Conservation (phyloP, 2,888 invertebrate species). For the Clusia tigrina region DNA sequence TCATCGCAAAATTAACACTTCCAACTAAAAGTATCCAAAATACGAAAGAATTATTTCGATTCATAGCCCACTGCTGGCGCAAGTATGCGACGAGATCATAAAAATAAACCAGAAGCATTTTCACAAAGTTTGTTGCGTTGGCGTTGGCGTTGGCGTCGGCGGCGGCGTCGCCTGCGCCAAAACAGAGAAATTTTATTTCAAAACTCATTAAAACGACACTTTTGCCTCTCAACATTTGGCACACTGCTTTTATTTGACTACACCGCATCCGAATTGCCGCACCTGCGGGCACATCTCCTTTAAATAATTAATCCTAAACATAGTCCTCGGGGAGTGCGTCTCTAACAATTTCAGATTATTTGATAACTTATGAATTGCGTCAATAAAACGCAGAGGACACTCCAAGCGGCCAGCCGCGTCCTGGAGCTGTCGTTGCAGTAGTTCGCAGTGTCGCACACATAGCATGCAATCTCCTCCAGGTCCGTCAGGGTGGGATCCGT, state of each 20-base stretch:
- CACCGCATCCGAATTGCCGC: too few species aligned
- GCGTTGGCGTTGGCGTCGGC: not conserved
- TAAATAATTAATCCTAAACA: too few species aligned
- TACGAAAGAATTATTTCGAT: not conserved
- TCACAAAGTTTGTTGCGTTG: not conserved
- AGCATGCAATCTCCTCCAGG: conserved; percentile 46
- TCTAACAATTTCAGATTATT: too few species aligned
- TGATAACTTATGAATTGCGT: too few species aligned
- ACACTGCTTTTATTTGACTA: too few species aligned
- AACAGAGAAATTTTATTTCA: too few species aligned
- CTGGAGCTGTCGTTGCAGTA: conserved; percentile 48
- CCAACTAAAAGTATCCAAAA: not conserved
- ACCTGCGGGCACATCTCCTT: too few species aligned
- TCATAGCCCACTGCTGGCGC: too few species aligned
- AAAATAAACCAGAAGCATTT: not conserved
- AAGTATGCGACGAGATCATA: not conserved
- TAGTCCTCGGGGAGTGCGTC: too few species aligned
- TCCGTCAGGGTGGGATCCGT: conserved; percentile 48
- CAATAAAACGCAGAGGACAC: not conserved
- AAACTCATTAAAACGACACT: not conserved
- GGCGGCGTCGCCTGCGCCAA: too few species aligned
- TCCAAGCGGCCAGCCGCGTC: not conserved
- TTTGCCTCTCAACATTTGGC: too few species aligned
- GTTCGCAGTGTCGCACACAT: conserved; percentile 51
- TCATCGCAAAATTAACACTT: too few species aligned